Evolutionary conservation across 2,888 invertebrate species (phyloP), one percentile per base, ranked within the genome.

Genomic region (Orchesellides sinensis): DNA sequence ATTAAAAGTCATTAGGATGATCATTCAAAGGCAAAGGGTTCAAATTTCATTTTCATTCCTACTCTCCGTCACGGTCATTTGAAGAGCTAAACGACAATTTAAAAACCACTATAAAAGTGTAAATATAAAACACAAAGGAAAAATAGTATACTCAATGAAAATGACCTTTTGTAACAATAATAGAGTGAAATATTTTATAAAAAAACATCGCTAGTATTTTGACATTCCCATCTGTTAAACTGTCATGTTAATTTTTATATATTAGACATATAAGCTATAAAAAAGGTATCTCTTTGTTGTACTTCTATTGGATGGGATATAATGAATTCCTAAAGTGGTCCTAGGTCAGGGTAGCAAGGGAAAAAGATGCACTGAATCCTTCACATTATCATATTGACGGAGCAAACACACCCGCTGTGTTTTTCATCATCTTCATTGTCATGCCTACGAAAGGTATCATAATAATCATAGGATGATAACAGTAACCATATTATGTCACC

Each of bases 371-470:
- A 40, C n/a, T n/a, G 27, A 27, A 23, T 70, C 66, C 65, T 77
- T 59, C 56, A 47, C n/a, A n/a, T n/a, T n/a, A n/a, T n/a, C n/a
- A n/a, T n/a, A n/a, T n/a, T 21, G 21, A n/a, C 32, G 61, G 83
- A 61, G 61, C 66, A 73, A 47, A 52, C 74, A 47, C 73, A 54
- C 86, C 88, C 82, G 86, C 85, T 84, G 88, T 14, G 86, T 83
- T 88, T 85, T 87, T 87, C 87, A 87, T 85, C 86, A 87, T 88
- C 84, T 87, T 85, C 79, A 70, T 79, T 79, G 70, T 65, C 63
- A 61, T 61, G 29, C 29, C n/a, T n/a, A n/a, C n/a, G n/a, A 69
- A 8, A 61, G 45, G 70, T 54, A 65, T 68, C 32, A 77, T 68
- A 77, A 77, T 68, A 68, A 77, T 68, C 59, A n/a, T n/a, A 59